Conservation (phyloP, 2,888 invertebrate genomes). For the Limnephilus marmoratus region DNA sequence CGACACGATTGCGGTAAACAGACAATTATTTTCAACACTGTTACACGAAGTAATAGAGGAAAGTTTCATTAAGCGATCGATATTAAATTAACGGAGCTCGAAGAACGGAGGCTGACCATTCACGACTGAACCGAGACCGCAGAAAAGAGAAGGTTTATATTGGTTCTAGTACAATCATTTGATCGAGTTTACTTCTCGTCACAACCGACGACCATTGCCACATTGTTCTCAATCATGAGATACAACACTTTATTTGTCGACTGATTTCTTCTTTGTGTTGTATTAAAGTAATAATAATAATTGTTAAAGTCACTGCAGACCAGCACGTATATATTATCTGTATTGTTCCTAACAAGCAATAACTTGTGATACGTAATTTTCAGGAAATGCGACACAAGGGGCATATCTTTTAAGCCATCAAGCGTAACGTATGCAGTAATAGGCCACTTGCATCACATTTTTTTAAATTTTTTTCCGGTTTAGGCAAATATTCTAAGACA, state of each 20-base stretch:
- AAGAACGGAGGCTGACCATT: conserved; percentile 25
- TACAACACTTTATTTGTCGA: conserved; percentile 33
- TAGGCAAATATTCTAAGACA: too few relatives aligned
- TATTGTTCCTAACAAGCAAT: background rate
- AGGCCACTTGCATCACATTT: too few relatives aligned
- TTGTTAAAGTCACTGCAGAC: background rate
- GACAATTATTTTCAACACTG: conserved; percentile 4
- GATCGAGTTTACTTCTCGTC: conserved; percentile 47
- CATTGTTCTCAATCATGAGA: conserved; percentile 61
- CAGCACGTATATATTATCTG: background rate
- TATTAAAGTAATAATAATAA: background rate
- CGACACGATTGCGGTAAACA: conserved; percentile 5
- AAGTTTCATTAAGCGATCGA: background rate
- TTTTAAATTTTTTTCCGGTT: too few relatives aligned
- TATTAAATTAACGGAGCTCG: conserved; percentile 11
- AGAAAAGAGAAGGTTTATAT: conserved; percentile 57
- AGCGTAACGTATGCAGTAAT: background rate
- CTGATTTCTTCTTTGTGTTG: conserved; percentile 31
- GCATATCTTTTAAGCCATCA: background rate
- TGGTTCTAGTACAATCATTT: conserved; percentile 38
- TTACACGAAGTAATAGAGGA: background rate
- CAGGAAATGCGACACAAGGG: background rate
- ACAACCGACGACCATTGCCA: conserved; percentile 48
- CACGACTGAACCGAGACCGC: conserved; percentile 56
- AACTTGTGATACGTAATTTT: background rate